A percentile compares a stretch with the other conserved stretches of the same genome.
phyloP scores from a whole-genome alignment of 2,888 invertebrate species.

The Mesochorus sp. region DNA sequence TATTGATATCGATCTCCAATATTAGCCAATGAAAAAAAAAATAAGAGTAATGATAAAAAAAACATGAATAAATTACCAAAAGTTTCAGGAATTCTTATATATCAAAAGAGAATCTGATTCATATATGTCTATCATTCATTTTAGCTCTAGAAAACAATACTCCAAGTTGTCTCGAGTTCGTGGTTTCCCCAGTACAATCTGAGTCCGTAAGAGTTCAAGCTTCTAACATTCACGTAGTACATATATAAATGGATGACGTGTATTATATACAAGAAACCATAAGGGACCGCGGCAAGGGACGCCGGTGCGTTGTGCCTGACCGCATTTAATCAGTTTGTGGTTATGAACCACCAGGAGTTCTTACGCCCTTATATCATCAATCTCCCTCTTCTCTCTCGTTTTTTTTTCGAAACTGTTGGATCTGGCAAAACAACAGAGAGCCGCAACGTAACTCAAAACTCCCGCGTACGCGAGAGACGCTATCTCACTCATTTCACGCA shows the following conservation, averaged over 20 bases:
- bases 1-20: too few relatives aligned
- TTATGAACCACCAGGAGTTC: slow-evolving; percentile 65
- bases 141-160: slow-evolving; percentile 1
- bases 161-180: slow-evolving; percentile 32
- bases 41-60: too few relatives aligned
- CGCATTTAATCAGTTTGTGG: slow-evolving; percentile 81
- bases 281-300: slow-evolving; percentile 43
- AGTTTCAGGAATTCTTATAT: not conserved
- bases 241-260: not conserved
- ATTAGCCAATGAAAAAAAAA: too few relatives aligned
- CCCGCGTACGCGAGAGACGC: slow-evolving; percentile 57
- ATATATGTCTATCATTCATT: not conserved
- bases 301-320: slow-evolving; percentile 64
- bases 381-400: not conserved
- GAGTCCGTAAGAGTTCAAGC: not conserved
- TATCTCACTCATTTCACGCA: slow-evolving; percentile 53
- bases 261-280: slow-evolving; percentile 22
- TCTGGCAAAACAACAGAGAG: slow-evolving; percentile 15
- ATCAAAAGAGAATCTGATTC: slow-evolving; percentile 8
- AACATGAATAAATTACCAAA: too few relatives aligned
- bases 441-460: slow-evolving; percentile 61
- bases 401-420: not conserved
- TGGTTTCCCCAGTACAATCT: slow-evolving; percentile 22
- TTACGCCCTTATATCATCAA: slow-evolving; percentile 50
- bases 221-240: not conserved